These are phyloP conservation scores for Empidonax traillii DNA, from an alignment of 2,113 vertebrate genomes.

Conservation along the genomic window DNA sequence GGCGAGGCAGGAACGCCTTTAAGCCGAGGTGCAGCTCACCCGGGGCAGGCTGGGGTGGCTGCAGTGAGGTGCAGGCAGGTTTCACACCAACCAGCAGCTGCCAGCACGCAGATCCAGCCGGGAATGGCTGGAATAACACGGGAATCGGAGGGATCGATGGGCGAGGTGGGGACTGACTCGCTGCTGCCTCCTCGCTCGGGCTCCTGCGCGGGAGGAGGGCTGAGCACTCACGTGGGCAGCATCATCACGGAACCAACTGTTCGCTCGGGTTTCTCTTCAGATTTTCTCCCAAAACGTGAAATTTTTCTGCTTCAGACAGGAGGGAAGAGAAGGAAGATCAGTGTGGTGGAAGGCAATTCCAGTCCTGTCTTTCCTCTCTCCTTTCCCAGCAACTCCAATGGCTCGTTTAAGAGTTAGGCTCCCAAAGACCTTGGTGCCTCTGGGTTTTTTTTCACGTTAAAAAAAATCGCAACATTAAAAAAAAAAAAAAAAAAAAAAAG, in stretches of 20 bases:
- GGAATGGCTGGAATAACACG: not conserved
- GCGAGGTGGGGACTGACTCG: rapidly evolving
- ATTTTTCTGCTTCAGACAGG: not conserved
- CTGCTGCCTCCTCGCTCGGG: not conserved
- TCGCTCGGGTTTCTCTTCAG: not conserved
- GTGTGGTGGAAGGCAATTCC: not conserved
- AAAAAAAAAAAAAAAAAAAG: rapidly evolving
- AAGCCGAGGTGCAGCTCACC: rapidly evolving
- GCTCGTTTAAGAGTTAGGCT: not conserved
- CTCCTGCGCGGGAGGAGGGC: not conserved
- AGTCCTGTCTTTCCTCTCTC: not conserved
- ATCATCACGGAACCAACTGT: not conserved
- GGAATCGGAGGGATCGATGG: not conserved
- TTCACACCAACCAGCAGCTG: not conserved
- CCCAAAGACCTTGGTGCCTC: not conserved
- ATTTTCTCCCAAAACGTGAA: not conserved
- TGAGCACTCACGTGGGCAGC: not conserved
- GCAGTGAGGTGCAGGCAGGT: not conserved
- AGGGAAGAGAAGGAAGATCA: not conserved
- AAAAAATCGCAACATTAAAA: not conserved
- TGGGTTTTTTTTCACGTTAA: not conserved
- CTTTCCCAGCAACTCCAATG: not conserved
- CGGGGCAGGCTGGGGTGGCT: not conserved
- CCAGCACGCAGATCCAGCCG: not conserved
- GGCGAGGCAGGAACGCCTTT: not conserved